Conservation (phyloP, 2,888 invertebrate genomes). For the Phania funesta region DNA sequence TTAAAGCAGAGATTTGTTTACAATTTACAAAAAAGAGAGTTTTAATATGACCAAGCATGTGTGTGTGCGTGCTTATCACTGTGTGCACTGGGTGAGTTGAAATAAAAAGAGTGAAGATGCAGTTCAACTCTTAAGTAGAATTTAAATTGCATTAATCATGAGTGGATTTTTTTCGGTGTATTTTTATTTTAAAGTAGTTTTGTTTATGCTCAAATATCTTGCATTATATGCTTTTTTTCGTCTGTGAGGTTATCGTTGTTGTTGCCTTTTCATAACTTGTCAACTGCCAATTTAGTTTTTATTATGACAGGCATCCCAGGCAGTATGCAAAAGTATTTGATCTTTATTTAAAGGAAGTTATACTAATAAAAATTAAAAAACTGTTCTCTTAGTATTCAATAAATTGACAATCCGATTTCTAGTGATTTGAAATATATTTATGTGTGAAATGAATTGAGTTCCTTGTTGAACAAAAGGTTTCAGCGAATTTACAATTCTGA, state of each 20-base stretch:
- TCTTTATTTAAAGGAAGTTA: background rate
- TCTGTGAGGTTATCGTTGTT: conserved; percentile 14
- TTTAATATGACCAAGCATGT: background rate
- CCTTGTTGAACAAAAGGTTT: too few species aligned
- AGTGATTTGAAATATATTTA: too few species aligned
- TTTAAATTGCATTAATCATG: conserved; percentile 27
- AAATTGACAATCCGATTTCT: too few species aligned
- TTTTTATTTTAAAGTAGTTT: background rate
- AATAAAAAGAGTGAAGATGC: conserved; percentile 31
- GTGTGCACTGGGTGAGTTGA: conserved; percentile 6
- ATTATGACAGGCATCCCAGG: conserved; percentile 48
- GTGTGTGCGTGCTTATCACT: background rate
- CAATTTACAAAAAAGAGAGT: background rate
- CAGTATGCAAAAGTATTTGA: conserved; percentile 10
- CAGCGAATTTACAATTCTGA: too few species aligned
- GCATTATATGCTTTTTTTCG: conserved; percentile 3
- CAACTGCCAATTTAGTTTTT: conserved; percentile 67
- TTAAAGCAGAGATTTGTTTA: background rate
- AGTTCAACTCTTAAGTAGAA: conserved; percentile 41
- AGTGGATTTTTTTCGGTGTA: background rate
- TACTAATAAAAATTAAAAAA: too few species aligned
- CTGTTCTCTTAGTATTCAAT: too few species aligned
- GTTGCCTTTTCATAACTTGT: conserved; percentile 57
- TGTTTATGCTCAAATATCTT: conserved; percentile 44
- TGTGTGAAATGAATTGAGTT: too few species aligned